A percentile compares a stretch with the other conserved stretches of the same genome.
Conservation (phyloP, 1,140 invertebrate genomes). For the Pseudomyrmex pallidus region DNA sequence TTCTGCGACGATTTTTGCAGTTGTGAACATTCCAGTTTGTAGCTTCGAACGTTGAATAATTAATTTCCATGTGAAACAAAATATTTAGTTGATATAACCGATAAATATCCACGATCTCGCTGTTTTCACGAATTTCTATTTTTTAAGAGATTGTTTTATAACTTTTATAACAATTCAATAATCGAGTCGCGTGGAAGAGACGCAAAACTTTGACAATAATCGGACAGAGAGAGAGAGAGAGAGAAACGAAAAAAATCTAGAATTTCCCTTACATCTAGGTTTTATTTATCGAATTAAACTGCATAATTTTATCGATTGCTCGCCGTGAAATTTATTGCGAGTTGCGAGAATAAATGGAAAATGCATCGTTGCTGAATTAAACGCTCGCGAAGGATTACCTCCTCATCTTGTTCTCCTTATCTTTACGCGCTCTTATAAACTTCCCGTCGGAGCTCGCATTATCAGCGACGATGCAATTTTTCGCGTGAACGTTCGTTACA, state of each 20-base stretch:
- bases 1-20: background rate
- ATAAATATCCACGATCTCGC: background rate
- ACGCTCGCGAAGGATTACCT: background rate
- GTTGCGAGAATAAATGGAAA: constrained; percentile 36
- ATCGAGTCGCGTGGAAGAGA: constrained; percentile 49
- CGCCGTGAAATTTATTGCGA: constrained; percentile 28
- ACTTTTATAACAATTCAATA: constrained; percentile 46
- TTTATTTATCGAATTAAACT: constrained; percentile 57
- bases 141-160: constrained; percentile 56
- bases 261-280: background rate
- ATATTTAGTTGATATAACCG: constrained; percentile 11
- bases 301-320: constrained; percentile 64
- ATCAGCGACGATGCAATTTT: constrained; percentile 50
- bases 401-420: background rate
- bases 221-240: constrained; percentile 15
- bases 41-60: background rate
- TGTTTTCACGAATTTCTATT: constrained; percentile 1
- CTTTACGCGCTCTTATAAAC: constrained; percentile 21
- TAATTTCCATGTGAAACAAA: constrained; percentile 15
- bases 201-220: background rate
- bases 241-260: background rate
- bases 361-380: constrained; percentile 30
- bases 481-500: constrained; percentile 47
- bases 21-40: background rate
- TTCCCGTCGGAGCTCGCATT: constrained; percentile 19